Evolutionary conservation across 1,140 invertebrate genomes (phyloP), one percentile per base, ranked within the genome.

Genomic region (Aphelenchoides fujianensis): DNA sequence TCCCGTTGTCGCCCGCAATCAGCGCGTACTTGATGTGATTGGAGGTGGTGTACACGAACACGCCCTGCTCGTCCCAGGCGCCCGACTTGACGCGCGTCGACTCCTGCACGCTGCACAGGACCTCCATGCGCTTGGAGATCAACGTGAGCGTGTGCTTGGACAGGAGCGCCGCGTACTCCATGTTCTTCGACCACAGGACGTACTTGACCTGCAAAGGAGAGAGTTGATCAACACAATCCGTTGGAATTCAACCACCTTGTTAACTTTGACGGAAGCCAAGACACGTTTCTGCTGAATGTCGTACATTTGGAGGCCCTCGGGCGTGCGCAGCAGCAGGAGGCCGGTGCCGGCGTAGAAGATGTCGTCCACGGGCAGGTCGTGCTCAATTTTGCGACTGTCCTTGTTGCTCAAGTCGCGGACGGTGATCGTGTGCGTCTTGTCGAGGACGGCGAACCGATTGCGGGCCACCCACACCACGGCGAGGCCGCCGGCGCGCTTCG

Each of bases 331-430:
- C 1, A 99, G 86, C 9, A 98, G 86, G 91, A 95, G 94, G 16
- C 95, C 95, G 3, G 95, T 97, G 9, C 96, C 95, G 48, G 95
- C 96, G 86, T 96, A 97, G 87, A 97, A 98, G 62, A 99, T 96
- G 85, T 98, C 95, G 84, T 98, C 95, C 84, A 93, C 95, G 12
- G 81, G 69, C 67, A 85, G 86, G 0, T 93, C 92, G 30, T 92
- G 91, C 79, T 93, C 91, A 0, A 96, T 90, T 86, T 97, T 98
- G 86, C 98, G 97, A 0, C 91, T 94, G 0, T 96, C 91, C 85
- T 98, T 95, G 87, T 98, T 98, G 84, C 96, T 97, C 80, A 98
- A 87, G 85, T 98, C 98, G 85, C 97, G 98, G 52, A 98, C 92
- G 0, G 94, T 89, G 74, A 98, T 86, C 90, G 93, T 85, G 34